Evolutionary conservation across 1,140 invertebrate genomes (phyloP).

Genomic region (Drusus annulatus): DNA sequence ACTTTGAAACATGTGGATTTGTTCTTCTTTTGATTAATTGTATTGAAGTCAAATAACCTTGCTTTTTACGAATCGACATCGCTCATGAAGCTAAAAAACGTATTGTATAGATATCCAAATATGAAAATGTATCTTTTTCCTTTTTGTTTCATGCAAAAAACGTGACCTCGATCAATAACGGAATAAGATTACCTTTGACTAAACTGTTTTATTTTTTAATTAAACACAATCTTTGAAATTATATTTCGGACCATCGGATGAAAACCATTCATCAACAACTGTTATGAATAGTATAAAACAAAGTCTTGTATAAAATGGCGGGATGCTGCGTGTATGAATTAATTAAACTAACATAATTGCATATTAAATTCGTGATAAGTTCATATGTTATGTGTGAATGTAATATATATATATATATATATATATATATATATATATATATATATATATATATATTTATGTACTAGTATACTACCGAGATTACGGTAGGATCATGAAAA

Average conservation of each 20-base stretch:
- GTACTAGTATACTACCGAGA: constrained; percentile 7
- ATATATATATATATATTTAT: too few relatives aligned
- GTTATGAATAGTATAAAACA: not conserved
- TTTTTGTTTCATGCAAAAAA: constrained; percentile 25
- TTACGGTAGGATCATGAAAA: constrained; percentile 9
- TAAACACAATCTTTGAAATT: constrained; percentile 14
- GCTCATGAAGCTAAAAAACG: constrained; percentile 11
- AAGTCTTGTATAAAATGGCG: constrained; percentile 1
- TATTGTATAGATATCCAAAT: constrained; percentile 9
- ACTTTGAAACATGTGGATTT: too few relatives aligned
- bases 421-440: too few relatives aligned
- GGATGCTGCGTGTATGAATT: not conserved
- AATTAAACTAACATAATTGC: constrained; percentile 30
- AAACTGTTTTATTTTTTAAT: constrained; percentile 43
- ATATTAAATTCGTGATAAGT: constrained; percentile 39
- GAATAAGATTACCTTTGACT: constrained; percentile 27
- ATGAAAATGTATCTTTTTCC: constrained; percentile 4
- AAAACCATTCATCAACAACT: not conserved
- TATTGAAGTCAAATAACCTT: constrained; percentile 28
- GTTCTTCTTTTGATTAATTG: constrained; percentile 13
- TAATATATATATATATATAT: not conserved
- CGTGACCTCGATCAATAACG: constrained; percentile 23
- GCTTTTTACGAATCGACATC: constrained; percentile 34
- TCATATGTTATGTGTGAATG: constrained; percentile 1
- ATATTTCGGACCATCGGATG: not conserved